Percentiles rank a stretch among this genome's conserved stretches.
phyloP scores from a whole-genome alignment of 2,797 vertebrate genomes.

The Rhinichthys osculus region DNA sequence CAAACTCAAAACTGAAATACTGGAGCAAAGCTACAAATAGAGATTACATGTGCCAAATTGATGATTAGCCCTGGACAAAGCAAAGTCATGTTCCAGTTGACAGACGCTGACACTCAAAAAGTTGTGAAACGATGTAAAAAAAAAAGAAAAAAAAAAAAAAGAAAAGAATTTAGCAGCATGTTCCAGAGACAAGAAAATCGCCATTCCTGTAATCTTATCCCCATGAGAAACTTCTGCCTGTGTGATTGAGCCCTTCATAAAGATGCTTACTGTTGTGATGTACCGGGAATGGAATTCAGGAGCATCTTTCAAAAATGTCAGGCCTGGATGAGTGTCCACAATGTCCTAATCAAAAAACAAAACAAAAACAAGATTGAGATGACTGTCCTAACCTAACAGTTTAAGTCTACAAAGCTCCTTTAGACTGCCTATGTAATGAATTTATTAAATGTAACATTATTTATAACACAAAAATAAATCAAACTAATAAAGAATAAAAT shows the following conservation, averaged over 20 bases:
- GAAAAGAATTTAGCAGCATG: background rate
- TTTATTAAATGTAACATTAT: background rate
- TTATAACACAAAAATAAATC: background rate
- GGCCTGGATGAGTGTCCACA: conserved; percentile 95
- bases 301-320: conserved; percentile 98
- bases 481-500: background rate
- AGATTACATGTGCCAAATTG: conserved; percentile 12
- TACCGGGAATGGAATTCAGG: conserved; percentile 99
- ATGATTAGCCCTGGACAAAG: conserved; percentile 27
- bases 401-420: background rate
- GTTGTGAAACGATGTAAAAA: background rate
- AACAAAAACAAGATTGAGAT: background rate
- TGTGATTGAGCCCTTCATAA: background rate
- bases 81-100: conserved; percentile 19
- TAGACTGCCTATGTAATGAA: background rate
- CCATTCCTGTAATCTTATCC: background rate
- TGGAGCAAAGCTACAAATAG: conserved; percentile 31
- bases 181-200: conserved; percentile 12
- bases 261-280: conserved; percentile 91
- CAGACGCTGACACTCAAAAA: background rate
- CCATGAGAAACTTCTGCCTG: background rate
- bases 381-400: background rate
- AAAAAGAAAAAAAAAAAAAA: conserved; percentile 19
- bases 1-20: conserved; percentile 8
- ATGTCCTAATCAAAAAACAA: conserved; percentile 83